Evolutionary conservation across 2,113 vertebrate species (phyloP), one percentile per base, ranked within the genome.

Genomic region (Manacus vitellinus): DNA sequence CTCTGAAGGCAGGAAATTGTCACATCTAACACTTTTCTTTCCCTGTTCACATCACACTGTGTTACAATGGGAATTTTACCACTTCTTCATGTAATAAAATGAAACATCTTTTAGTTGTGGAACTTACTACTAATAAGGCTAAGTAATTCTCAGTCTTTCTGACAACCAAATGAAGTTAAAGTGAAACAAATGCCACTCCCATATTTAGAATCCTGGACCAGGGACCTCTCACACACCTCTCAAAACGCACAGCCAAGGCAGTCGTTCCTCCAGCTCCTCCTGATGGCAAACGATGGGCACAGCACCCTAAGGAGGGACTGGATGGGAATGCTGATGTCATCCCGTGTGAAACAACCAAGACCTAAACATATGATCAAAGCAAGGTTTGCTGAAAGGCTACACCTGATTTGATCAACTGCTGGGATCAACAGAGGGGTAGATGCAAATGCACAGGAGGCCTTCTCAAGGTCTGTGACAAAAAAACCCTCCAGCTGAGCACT

Each of bases 211-310:
- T 24, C 55, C 67, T 25, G 6, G 9, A 15, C 33, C 18, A 1
- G 37, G 18, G 91, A 31, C 12, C 81, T 63, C 20, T 10, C 77
- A 31, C 9, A 0, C 1, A 3, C 13, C 8, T 52, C 41, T 35
- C 22, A 1, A 12, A 8, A 30, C 19, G 10, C 61, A 31, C 25
- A 37, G 41, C 65, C 52, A 3, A 31, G 25, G 33, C 56, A 25
- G n/a, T 8, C 31, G 10, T 54, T 89, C 91, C 81, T 91, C 61
- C 43, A 58, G 79, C 92, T 81, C 96, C 94, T 72, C 96, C 96
- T 66, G 49, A 58, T 52, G 95, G 94, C 77, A 65, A 62, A 20
- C 6, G 5, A 20, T 0, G 9, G n/a, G 43, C 66, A 91, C 15
- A 59, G 80, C 94, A 96, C 28, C n/a, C 27, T 4, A 21, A 27